Base-by-base conservation (phyloP, 2,888 invertebrate species). In the Orthonychiurus folsomi region DNA sequence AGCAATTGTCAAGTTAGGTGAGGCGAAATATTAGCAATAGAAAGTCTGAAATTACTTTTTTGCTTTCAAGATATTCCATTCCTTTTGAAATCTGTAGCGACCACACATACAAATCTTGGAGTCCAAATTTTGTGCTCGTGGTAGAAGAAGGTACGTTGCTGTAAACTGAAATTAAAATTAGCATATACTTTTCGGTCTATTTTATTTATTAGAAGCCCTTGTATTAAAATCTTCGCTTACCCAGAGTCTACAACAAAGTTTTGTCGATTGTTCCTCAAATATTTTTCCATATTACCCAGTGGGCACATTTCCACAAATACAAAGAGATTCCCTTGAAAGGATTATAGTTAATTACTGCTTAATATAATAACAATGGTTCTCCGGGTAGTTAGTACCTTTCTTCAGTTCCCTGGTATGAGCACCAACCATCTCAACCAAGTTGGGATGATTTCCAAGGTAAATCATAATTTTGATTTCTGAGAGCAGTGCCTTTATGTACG, bases 391-490 rank as follows among this genome's bases (percentile, higher is more conserved):
- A 3, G 9, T 52, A 21, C 52, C 52, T 23, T 52, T 52, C 52
- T n/a, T 52, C 24, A 52, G 52, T 5, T 52, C 24, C 20, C 9
- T 21, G 3, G 52, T 52, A 23, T n/a, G 5, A 9, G 52, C 52
- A 12, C 52, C 52, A n/a, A 52, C 24, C 21, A 52, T 20, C n/a
- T 52, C 52, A n/a, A 52, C n/a, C 52, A 52, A n/a, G n/a, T 52
- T 9, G 3, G 20, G 21, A 52, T 52, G 52, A 20, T n/a, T 5
- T 5, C 52, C 52, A 9, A 52, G 52, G 20, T 52, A 52, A 52
- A 20, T 21, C 52, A 52, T 52, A 21, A 52, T 52, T 23, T 52
- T 52, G 21, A 52, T 21, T 23, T 52, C 52, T 23, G 52, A 52
- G 52, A 52, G 52, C 20, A 52, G n/a, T 9, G 52, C 52, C 20